phyloP scores from a whole-genome alignment of 2,797 vertebrate species.

The Pangasius mekongensis region DNA sequence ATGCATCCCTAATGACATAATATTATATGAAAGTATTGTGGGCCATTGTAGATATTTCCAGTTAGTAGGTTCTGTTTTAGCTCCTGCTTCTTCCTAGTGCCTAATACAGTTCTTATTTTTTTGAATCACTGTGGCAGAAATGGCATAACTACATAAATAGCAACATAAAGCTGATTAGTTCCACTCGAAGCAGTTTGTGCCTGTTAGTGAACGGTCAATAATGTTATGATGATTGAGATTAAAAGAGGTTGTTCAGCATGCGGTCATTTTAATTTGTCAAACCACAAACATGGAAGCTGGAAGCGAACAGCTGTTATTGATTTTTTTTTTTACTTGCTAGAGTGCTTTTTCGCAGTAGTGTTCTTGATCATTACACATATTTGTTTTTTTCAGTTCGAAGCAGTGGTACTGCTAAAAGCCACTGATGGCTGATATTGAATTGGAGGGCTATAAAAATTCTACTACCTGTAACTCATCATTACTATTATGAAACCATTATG shows the following conservation, averaged over 20 bases:
- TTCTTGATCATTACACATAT: background rate
- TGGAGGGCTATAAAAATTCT: background rate
- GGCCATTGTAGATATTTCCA: background rate
- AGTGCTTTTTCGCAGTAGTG: background rate
- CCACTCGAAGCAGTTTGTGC: constrained; percentile 10
- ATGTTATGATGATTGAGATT: background rate
- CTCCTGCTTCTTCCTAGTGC: background rate
- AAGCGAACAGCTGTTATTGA: background rate
- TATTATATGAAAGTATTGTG: background rate
- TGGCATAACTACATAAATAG: background rate
- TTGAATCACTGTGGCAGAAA: background rate
- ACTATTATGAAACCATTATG: background rate
- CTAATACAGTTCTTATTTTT: background rate
- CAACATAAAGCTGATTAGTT: constrained; percentile 21
- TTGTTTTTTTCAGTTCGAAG: background rate
- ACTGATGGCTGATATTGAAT: background rate
- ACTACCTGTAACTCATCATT: background rate
- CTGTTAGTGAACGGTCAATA: constrained; percentile 6
- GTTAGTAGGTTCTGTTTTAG: background rate
- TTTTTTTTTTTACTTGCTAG: background rate
- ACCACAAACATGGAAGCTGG: constrained; percentile 1
- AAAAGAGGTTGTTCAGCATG: constrained; percentile 13
- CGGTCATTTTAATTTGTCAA: background rate
- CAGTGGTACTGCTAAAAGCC: background rate
- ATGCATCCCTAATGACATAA: background rate